These are phyloP conservation scores for Myotis davidii DNA, from an alignment of 2,113 vertebrate genomes.

Conservation along the genomic window DNA sequence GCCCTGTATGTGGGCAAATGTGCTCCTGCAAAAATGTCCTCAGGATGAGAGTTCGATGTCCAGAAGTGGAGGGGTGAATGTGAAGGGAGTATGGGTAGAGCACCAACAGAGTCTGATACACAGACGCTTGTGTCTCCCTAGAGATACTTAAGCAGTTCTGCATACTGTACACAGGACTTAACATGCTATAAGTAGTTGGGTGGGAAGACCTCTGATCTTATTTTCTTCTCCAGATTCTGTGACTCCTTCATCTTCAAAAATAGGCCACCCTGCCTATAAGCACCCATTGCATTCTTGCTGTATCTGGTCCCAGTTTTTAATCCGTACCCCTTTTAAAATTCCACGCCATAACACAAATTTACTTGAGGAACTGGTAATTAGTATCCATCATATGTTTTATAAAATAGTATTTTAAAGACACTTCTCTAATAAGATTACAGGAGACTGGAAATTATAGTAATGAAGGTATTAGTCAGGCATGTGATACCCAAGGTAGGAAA, in stretches of 20 bases:
- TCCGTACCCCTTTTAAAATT: not conserved
- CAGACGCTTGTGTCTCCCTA: not conserved
- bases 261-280: not conserved
- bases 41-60: not conserved
- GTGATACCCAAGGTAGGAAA: constrained; percentile 52
- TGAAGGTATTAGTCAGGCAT: constrained; percentile 49
- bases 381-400: not conserved
- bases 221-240: constrained; percentile 21
- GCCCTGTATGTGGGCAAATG: not conserved
- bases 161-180: not conserved
- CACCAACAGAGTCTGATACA: not conserved
- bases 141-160: not conserved
- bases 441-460: constrained; percentile 54
- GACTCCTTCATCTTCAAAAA: constrained; percentile 22
- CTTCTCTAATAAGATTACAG: constrained; percentile 54
- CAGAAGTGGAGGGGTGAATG: not conserved
- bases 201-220: not conserved
- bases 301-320: constrained; percentile 23
- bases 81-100: not conserved
- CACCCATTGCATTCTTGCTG: constrained; percentile 17
- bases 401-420: constrained; percentile 36
- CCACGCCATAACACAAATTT: not conserved
- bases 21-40: not conserved
- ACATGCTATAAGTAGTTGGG: not conserved
- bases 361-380: not conserved